Base-by-base conservation (phyloP, 2,888 invertebrate genomes). In the Drosophila lacicola region DNA sequence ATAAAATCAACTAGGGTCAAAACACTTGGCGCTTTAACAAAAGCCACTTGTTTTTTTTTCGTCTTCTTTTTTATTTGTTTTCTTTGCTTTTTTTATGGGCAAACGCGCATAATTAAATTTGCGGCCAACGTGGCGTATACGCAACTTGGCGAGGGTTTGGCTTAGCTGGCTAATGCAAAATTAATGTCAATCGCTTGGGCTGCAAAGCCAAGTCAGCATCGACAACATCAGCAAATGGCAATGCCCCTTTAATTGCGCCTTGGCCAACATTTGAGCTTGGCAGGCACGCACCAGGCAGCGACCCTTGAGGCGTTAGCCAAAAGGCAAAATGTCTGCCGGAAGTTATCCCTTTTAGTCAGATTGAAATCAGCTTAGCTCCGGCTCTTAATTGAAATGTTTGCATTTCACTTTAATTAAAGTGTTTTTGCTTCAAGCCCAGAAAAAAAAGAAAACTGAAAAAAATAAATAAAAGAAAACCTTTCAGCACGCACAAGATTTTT, bases 341-440 rank as follows among this genome's bases (percentile, higher is more conserved):
- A 86, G 81, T 80, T 82, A 84, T 81, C 81, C 85, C 81, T 85
- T 87, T 87, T 85, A 85, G 85, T 74, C 84, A 87, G 86, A 87
- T 87, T 85, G 88, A 71, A 88, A 87, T 88, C 86, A 80, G 82
- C 80, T 87, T 79, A 84, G 74, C 70, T 64, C 65, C 70, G 74
- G 60, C 54, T 54, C 80, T 84, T 88, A 88, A 88, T 87, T 87
- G 86, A 87, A 88, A 84, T 88, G 86, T 88, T 88, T 86, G 82
- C 83, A 74, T 84, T 81, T 86, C 82, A 81, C 82, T 85, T 84
- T 86, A 84, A 86, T 84, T 79, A 84, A 84, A 85, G 77, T 80
- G 80, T 74, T 73, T 76, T 42, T 37, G 53, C 55, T 21, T 45
- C 42, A 11, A 8, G 33, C 36, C 64, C 42, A 57, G 10, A 45